phyloP scores from a whole-genome alignment of 2,888 invertebrate genomes.

The Pardosa pseudoannulata region DNA sequence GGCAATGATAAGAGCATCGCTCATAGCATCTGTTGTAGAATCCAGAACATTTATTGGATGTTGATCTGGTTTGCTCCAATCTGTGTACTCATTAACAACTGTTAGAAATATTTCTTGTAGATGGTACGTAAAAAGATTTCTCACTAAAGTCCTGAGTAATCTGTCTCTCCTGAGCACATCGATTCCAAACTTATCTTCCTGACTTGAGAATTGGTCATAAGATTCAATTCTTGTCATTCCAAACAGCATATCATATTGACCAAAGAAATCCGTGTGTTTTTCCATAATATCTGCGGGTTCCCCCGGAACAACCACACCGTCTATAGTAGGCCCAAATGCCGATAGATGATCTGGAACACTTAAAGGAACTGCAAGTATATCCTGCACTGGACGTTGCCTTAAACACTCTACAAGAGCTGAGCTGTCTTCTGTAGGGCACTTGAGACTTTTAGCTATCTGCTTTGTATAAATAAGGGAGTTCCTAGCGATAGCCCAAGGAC shows the following conservation, averaged over 20 bases:
- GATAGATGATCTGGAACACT: conserved; percentile 84
- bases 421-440: conserved; percentile 80
- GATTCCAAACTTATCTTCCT: conserved; percentile 91
- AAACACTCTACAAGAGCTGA: conserved; percentile 79
- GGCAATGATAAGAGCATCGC: conserved; percentile 93
- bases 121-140: conserved; percentile 75
- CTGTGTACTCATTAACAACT: conserved; percentile 96
- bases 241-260: conserved; percentile 77
- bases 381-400: conserved; percentile 80
- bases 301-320: conserved; percentile 92
- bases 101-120: conserved; percentile 70
- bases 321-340: conserved; percentile 94
- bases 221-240: conserved; percentile 82
- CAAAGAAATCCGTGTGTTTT: conserved; percentile 59
- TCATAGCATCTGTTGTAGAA: conserved; percentile 90
- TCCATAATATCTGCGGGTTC: conserved; percentile 78
- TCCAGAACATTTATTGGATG: conserved; percentile 79
- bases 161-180: conserved; percentile 92
- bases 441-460: conserved; percentile 79
- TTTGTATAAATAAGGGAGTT: conserved; percentile 79
- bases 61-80: conserved; percentile 88
- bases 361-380: conserved; percentile 76
- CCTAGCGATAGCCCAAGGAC: conserved; percentile 87
- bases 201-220: conserved; percentile 92
- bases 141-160: conserved; percentile 80